Conservation (phyloP, 2,888 invertebrate species). For the Eilema caniola region DNA sequence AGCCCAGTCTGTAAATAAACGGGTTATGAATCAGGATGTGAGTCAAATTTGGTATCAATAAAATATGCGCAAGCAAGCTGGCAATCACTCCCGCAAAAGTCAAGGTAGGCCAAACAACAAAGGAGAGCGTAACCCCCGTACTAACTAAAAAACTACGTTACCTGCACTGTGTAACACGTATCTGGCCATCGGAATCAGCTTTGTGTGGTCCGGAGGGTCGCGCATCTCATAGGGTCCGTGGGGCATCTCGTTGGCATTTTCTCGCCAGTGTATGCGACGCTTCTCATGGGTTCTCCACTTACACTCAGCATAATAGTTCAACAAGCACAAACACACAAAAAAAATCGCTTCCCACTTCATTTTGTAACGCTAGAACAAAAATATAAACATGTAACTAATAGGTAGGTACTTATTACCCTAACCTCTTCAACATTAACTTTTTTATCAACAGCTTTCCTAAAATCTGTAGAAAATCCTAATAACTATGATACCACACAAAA, state of each 20-base stretch:
- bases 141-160: slow-evolving; percentile 58
- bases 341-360: slow-evolving; percentile 57
- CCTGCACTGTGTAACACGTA: slow-evolving; percentile 91
- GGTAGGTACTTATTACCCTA: background rate
- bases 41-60: background rate
- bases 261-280: slow-evolving; percentile 32
- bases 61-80: slow-evolving; percentile 12
- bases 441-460: background rate
- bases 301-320: slow-evolving; percentile 54
- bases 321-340: slow-evolving; percentile 45
- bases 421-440: background rate
- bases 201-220: slow-evolving; percentile 87
- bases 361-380: slow-evolving; percentile 35
- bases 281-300: slow-evolving; percentile 48
- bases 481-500: background rate
- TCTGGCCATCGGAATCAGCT: slow-evolving; percentile 90
- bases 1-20: slow-evolving; percentile 88
- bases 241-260: slow-evolving; percentile 64
- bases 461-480: background rate
- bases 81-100: no score
- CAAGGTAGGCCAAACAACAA: no score
- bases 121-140: no score
- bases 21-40: background rate
- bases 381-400: slow-evolving; percentile 1
- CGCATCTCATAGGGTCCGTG: slow-evolving; percentile 33